Conservation (phyloP, 1,140 invertebrate genomes). For the Caenorhabditis elegans region DNA sequence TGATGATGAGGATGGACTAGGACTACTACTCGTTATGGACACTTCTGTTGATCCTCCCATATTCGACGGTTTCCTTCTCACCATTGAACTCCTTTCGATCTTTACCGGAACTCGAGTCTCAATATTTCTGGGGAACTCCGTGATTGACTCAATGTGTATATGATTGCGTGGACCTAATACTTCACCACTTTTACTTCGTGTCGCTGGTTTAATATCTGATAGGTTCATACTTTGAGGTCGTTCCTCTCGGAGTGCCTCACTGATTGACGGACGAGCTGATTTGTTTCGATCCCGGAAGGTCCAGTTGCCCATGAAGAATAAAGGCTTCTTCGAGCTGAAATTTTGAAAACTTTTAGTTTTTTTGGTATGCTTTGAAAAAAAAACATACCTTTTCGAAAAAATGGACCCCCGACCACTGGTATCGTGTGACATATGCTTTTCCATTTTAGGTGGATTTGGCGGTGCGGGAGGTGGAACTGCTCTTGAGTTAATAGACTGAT, state of each 20-base stretch:
- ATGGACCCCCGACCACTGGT: not conserved
- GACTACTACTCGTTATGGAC: not conserved
- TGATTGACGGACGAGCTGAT: not conserved
- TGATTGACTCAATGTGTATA: not conserved
- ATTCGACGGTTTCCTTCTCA: not conserved
- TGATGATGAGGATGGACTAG: not conserved
- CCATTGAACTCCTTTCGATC: slow-evolving; percentile 13
- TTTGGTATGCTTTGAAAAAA: no score
- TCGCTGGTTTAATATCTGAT: not conserved
- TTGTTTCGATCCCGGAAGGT: slow-evolving; percentile 38
- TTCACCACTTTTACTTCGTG: slow-evolving; percentile 10
- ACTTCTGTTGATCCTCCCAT: not conserved
- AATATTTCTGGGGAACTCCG: slow-evolving; percentile 8
- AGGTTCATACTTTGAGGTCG: slow-evolving; percentile 39
- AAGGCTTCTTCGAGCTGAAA: slow-evolving; percentile 44
- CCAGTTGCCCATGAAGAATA: slow-evolving; percentile 43
- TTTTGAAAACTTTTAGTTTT: not conserved
- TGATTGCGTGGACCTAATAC: not conserved
- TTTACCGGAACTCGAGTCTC: slow-evolving; percentile 11
- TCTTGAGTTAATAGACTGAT: slow-evolving; percentile 1
- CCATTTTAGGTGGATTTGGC: not conserved
- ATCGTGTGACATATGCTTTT: not conserved
- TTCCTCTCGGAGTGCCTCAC: slow-evolving; percentile 22
- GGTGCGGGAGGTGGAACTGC: slow-evolving; percentile 12
- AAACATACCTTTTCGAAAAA: slow-evolving; percentile 36